Conservation (phyloP, 1,140 invertebrate species). For the Drosophila tropicalis region DNA sequence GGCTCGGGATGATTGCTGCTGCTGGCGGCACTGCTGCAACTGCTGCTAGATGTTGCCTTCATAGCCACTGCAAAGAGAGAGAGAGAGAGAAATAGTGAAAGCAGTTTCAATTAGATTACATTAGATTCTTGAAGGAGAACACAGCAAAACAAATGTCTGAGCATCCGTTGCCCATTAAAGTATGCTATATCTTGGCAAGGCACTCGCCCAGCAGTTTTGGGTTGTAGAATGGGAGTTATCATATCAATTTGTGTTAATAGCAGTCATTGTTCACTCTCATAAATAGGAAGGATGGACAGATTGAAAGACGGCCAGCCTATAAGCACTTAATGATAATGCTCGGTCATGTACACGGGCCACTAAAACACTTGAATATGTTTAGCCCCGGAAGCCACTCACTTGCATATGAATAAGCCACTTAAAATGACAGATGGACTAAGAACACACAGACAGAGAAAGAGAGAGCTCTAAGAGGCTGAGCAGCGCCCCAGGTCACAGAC, state of each 20-base stretch:
- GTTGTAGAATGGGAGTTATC: conserved; percentile 21
- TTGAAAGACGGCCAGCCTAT: conserved; percentile 54
- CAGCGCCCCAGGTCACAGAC: conserved; percentile 51
- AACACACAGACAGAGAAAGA: conserved; percentile 14
- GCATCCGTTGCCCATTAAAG: conserved; percentile 56
- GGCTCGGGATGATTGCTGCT: conserved; percentile 70
- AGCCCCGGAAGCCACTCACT: conserved; percentile 81
- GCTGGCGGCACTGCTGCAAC: conserved; percentile 75
- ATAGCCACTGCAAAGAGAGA: conserved; percentile 66
- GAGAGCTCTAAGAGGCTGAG: conserved; percentile 5
- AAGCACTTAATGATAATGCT: conserved; percentile 82
- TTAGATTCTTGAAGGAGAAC: not conserved
- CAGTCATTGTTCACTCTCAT: conserved; percentile 69
- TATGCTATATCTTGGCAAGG: conserved; percentile 21
- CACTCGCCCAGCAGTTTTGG: not conserved
- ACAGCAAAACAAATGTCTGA: conserved; percentile 35
- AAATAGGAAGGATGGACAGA: not conserved
- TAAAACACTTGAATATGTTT: conserved; percentile 82
- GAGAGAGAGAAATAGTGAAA: too few relatives aligned
- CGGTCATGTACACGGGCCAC: conserved; percentile 78
- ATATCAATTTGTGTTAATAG: conserved; percentile 82
- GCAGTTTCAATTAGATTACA: too few relatives aligned
- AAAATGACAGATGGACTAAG: conserved; percentile 76
- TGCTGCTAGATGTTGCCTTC: conserved; percentile 77
- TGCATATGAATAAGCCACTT: conserved; percentile 82